phyloP scores from a whole-genome alignment of 2,888 invertebrate genomes.

The Caenorhabditis japonica region DNA sequence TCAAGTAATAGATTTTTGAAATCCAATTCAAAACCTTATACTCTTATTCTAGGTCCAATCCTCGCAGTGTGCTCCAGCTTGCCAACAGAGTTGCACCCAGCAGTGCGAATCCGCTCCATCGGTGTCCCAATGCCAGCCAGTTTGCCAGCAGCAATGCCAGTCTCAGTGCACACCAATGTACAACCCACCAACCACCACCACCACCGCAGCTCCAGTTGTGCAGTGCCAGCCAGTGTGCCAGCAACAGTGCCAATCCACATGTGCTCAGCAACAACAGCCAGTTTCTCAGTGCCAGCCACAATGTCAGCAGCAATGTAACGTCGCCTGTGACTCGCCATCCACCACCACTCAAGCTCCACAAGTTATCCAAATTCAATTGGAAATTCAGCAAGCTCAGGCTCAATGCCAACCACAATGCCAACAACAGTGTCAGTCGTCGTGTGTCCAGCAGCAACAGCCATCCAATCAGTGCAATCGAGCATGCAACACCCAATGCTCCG shows the following conservation, averaged over 20 bases:
- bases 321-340: conserved; percentile 37
- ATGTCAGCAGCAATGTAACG: conserved; percentile 50
- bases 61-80: conserved; percentile 60
- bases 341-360: conserved; percentile 51
- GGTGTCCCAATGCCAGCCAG: conserved; percentile 51
- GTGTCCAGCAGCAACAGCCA: conserved; percentile 60
- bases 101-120: conserved; percentile 48
- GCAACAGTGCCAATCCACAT: conserved; percentile 43
- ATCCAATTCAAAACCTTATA: not conserved
- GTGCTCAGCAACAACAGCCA: conserved; percentile 44
- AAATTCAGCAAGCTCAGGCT: conserved; percentile 51
- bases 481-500: conserved; percentile 53
- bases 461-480: conserved; percentile 47
- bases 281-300: conserved; percentile 57
- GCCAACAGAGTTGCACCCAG: conserved; percentile 55
- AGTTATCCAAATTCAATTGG: conserved; percentile 50
- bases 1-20: conserved; percentile 19
- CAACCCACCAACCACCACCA: conserved; percentile 42
- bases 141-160: conserved; percentile 57
- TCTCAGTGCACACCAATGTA: conserved; percentile 42
- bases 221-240: conserved; percentile 45
- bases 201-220: conserved; percentile 36
- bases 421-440: conserved; percentile 58
- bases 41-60: conserved; percentile 43
- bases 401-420: conserved; percentile 64